These are phyloP conservation scores for Anhinga anhinga DNA, from an alignment of 2,113 vertebrate genomes.

Conservation along the genomic window DNA sequence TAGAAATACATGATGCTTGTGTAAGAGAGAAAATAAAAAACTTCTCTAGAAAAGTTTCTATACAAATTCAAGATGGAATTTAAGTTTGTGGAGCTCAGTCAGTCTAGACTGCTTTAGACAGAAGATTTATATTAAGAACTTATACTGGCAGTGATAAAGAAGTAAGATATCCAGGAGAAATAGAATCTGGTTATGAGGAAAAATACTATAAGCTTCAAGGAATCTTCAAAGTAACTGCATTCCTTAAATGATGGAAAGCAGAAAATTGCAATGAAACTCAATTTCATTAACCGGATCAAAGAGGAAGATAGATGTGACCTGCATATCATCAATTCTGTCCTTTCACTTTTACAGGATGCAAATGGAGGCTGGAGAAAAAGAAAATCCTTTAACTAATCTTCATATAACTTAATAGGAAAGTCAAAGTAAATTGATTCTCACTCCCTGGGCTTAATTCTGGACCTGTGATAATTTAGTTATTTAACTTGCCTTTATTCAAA, in stretches of 20 bases:
- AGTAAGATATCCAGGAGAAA: neutral
- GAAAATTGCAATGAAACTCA: neutral
- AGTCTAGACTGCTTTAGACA: neutral
- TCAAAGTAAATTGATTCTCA: slow-evolving; percentile 12
- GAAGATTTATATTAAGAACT: neutral
- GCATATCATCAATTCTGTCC: neutral
- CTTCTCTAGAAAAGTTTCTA: neutral
- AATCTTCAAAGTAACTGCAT: slow-evolving; percentile 6
- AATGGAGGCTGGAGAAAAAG: neutral
- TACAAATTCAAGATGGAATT: neutral
- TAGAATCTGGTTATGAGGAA: neutral
- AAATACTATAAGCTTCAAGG: neutral
- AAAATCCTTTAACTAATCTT: slow-evolving; percentile 14
- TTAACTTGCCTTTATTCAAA: neutral
- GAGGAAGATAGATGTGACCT: neutral
- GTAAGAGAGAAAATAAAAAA: neutral
- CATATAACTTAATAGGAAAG: neutral
- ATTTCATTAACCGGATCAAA: slow-evolving; percentile 18
- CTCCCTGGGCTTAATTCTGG: neutral
- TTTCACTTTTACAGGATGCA: neutral
- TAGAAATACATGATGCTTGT: neutral
- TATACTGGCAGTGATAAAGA: neutral
- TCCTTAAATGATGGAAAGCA: neutral
- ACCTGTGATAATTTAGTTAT: neutral
- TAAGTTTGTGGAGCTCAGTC: neutral